Percentiles rank a stretch among this genome's conserved stretches.
Evolutionary conservation across 2,797 vertebrate species (phyloP).

Genomic region (Muscicapa striata): DNA sequence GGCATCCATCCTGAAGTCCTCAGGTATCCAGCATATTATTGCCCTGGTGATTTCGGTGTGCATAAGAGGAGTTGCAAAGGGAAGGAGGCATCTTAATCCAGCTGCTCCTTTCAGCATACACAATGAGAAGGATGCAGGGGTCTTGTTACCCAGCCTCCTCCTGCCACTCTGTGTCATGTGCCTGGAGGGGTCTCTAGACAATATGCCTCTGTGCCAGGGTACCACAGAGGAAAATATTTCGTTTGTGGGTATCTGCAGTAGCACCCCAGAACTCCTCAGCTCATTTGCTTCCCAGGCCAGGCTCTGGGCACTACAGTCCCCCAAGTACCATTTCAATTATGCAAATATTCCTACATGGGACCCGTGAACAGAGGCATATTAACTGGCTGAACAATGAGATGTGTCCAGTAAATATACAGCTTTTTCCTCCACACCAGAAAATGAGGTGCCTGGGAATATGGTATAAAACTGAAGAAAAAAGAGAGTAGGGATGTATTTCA

Average conservation of each 20-base stretch:
- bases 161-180: not conserved
- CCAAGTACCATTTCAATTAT: not conserved
- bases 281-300: not conserved
- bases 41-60: constrained; percentile 21
- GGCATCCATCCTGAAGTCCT: constrained; percentile 57
- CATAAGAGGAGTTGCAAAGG: constrained; percentile 35
- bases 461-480: not conserved
- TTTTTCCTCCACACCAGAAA: not conserved
- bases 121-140: not conserved
- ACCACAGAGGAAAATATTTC: not conserved
- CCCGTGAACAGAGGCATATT: not conserved
- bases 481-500: not conserved
- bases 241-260: not conserved
- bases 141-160: not conserved
- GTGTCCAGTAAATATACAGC: not conserved
- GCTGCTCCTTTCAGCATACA: constrained; percentile 35
- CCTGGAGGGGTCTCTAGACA: not conserved
- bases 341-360: not conserved
- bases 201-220: not conserved
- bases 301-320: not conserved
- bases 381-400: not conserved
- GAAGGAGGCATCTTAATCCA: constrained; percentile 49
- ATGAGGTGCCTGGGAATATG: not conserved
- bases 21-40: constrained; percentile 40
- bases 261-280: not conserved